Evolutionary conservation across 2,888 invertebrate species (phyloP).

Genomic region (Octonoba sinensis): DNA sequence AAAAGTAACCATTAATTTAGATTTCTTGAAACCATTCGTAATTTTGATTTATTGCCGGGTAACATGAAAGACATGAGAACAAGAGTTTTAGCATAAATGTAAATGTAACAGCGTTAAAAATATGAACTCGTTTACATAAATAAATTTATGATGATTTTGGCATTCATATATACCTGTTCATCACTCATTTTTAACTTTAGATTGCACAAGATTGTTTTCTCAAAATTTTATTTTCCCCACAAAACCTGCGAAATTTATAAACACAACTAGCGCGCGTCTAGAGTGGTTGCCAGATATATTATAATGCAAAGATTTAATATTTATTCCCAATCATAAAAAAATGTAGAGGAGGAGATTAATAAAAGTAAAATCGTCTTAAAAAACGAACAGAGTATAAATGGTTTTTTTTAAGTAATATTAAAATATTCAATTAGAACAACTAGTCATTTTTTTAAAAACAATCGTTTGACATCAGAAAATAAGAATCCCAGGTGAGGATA

Average conservation of each 20-base stretch:
- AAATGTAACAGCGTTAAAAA: not conserved
- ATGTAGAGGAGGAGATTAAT: no score
- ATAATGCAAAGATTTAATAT: no score
- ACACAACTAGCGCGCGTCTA: constrained; percentile 42
- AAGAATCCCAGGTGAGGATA: no score
- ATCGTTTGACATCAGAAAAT: no score
- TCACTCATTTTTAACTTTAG: constrained; percentile 17
- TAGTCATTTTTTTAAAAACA: no score
- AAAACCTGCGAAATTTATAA: constrained; percentile 10
- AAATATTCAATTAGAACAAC: no score
- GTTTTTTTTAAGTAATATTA: no score
- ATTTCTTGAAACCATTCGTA: not conserved
- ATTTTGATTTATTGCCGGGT: not conserved
- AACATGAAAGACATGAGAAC: not conserved
- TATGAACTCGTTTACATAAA: not conserved
- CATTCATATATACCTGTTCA: constrained; percentile 23
- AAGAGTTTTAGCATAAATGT: not conserved
- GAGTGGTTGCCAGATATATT: no score
- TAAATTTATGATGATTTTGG: not conserved
- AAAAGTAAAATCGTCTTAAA: no score
- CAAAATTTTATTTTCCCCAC: not conserved
- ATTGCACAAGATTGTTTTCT: constrained; percentile 24
- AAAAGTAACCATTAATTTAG: no score
- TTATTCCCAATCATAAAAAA: no score
- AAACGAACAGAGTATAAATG: no score